Conservation (phyloP, 2,888 invertebrate species). For the Neuroscelio doddi region DNA sequence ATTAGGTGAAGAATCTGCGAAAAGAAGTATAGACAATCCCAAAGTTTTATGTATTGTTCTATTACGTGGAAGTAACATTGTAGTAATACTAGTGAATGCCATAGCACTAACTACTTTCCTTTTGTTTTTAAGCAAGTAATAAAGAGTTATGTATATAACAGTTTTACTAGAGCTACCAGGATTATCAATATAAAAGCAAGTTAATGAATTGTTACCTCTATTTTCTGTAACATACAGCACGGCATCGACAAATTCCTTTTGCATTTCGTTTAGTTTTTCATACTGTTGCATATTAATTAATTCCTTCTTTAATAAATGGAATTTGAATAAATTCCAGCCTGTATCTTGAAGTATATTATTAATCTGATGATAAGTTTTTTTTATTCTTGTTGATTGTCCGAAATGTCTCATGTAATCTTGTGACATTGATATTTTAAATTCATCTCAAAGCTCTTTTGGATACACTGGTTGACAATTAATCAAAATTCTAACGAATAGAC, state of each 20-base stretch:
- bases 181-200: constrained; percentile 1
- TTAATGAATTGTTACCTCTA: too few relatives aligned
- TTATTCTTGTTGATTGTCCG: constrained; percentile 4
- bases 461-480: constrained; percentile 43
- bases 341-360: background rate
- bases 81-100: constrained; percentile 62
- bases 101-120: constrained; percentile 43
- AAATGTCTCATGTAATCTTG: constrained; percentile 16
- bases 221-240: too few relatives aligned
- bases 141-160: background rate
- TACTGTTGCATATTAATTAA: background rate
- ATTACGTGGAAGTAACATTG: constrained; percentile 60
- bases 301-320: too few relatives aligned
- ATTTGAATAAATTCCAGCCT: background rate
- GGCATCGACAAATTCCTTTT: constrained; percentile 10
- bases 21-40: constrained; percentile 51
- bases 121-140: constrained; percentile 31
- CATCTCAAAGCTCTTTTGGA: constrained; percentile 42
- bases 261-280: constrained; percentile 9
- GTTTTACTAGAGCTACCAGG: too few relatives aligned
- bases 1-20: constrained; percentile 45
- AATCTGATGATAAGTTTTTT: constrained; percentile 36
- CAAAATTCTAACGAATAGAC: constrained; percentile 58
- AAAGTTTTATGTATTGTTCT: constrained; percentile 64
- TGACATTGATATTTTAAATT: constrained; percentile 28